Base-by-base conservation (phyloP, 2,113 vertebrate species). In the Trinectes maculatus region DNA sequence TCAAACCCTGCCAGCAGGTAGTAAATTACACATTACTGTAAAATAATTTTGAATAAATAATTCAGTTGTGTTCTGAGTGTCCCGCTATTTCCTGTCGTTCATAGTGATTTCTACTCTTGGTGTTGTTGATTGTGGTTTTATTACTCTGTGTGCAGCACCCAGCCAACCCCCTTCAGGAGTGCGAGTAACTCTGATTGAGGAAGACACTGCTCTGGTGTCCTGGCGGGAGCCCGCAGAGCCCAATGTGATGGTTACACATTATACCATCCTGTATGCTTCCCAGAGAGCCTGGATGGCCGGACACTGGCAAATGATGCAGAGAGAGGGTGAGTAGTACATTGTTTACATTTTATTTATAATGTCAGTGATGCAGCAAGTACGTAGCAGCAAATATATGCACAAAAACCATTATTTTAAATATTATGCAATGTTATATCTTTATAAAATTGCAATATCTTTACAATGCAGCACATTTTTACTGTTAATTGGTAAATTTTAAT, bases 161-260 rank as follows among this genome's bases (percentile, higher is more conserved):
- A 81, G 91, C 58, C 93, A 90, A 18, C 94, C 96, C 22, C 98
- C 98, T 0, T 82, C 91, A 52, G 94, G 93, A 71, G 91, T 99
- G 39, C 93, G 95, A 85, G 94, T 94, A 58, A 95, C 94, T 6
- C 79, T 98, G 90, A 98, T 99, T 52, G 96, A 98, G 74, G 95
- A 96, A 6, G 94, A 94, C 85, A 98, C 96, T 1, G 98, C 96
- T 34, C 89, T 99, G 89, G 94, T 98, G 79, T 98, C 97, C 39
- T 99, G 98, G 98, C 94, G 93, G 81, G 93, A 95, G 44, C 96
- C 96, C 0, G 92, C 91, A 0, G 94, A 95, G 34, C 88, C 92
- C 39, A 93, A 92, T 19, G 87, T 94, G 2, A 89, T 90, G 15
- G 92, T 99, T 43, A 96, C 95, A 0, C 94, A 88, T 26, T 99